Conservation (phyloP, 1,140 invertebrate genomes). For the Monochamus saltuarius region DNA sequence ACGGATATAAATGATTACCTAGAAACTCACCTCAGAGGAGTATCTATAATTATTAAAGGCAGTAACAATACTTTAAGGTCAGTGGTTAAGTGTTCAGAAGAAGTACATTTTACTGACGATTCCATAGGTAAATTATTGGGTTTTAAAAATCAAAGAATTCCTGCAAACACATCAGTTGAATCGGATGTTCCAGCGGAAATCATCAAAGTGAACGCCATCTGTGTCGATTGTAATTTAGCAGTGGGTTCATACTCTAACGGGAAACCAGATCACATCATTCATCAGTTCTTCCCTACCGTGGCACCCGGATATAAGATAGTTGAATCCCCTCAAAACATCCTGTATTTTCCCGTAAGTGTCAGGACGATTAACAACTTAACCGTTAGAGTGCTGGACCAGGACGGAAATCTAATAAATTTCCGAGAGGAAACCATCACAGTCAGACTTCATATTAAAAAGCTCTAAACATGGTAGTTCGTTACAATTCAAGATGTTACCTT, state of each 20-base stretch:
- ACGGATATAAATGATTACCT: background rate
- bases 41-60: no score
- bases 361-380: conserved; percentile 22
- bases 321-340: conserved; percentile 7
- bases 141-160: background rate
- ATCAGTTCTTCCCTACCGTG: conserved; percentile 2
- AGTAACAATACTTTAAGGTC: no score
- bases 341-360: conserved; percentile 17
- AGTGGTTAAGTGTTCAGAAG: no score
- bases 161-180: background rate
- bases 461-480: conserved; percentile 19
- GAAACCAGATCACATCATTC: no score
- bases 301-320: conserved; percentile 19
- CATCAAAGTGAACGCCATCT: background rate
- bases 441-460: conserved; percentile 17
- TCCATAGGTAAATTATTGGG: background rate
- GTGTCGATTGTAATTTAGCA: background rate
- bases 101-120: background rate
- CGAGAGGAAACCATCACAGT: conserved; percentile 16
- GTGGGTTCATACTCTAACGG: background rate
- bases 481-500: no score
- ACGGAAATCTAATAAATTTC: conserved; percentile 14
- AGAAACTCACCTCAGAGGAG: no score
- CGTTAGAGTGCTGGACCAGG: conserved; percentile 13
- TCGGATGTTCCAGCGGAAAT: conserved; percentile 2